A percentile compares a stretch with the other conserved stretches of the same genome.
phyloP scores from a whole-genome alignment of 2,888 invertebrate species.

The Leptinotarsa rubiginosa region DNA sequence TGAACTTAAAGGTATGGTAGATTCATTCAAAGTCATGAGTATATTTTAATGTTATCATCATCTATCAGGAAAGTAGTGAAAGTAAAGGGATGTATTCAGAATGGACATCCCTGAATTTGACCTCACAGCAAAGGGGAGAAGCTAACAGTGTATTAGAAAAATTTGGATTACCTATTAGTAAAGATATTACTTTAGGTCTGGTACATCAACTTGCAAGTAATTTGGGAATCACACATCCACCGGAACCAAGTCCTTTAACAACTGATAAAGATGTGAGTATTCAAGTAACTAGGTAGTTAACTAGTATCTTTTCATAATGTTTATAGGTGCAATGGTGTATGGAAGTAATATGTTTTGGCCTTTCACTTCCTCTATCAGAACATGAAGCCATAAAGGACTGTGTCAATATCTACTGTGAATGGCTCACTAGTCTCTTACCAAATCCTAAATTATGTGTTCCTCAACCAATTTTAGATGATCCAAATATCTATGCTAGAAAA shows the following conservation, averaged over 20 bases:
- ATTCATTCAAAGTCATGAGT: conserved; percentile 5
- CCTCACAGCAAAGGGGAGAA: conserved; percentile 74
- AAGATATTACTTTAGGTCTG: conserved; percentile 84
- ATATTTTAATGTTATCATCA: conserved; percentile 22
- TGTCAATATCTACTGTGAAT: conserved; percentile 96
- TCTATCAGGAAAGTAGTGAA: conserved; percentile 70
- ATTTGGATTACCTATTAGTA: conserved; percentile 78
- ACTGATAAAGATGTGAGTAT: conserved; percentile 83
- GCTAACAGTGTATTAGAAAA: conserved; percentile 83
- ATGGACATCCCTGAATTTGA: conserved; percentile 80
- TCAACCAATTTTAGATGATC: conserved; percentile 87
- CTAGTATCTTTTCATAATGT: conserved; percentile 29
- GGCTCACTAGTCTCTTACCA: conserved; percentile 89
- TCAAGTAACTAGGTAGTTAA: background rate
- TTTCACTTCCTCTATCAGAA: conserved; percentile 89
- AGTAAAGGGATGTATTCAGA: conserved; percentile 85
- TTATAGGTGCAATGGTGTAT: conserved; percentile 87
- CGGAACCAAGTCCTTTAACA: conserved; percentile 85
- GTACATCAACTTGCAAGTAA: conserved; percentile 81
- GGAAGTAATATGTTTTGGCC: conserved; percentile 90
- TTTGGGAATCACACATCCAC: conserved; percentile 80
- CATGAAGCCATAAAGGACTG: conserved; percentile 96
- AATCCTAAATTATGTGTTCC: conserved; percentile 90
- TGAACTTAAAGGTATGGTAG: conserved; percentile 78
- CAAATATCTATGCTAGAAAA: conserved; percentile 89